A percentile compares a stretch with the other conserved stretches of the same genome.
Conservation (phyloP, 2,888 invertebrate species). For the Punctoribates punctum region DNA sequence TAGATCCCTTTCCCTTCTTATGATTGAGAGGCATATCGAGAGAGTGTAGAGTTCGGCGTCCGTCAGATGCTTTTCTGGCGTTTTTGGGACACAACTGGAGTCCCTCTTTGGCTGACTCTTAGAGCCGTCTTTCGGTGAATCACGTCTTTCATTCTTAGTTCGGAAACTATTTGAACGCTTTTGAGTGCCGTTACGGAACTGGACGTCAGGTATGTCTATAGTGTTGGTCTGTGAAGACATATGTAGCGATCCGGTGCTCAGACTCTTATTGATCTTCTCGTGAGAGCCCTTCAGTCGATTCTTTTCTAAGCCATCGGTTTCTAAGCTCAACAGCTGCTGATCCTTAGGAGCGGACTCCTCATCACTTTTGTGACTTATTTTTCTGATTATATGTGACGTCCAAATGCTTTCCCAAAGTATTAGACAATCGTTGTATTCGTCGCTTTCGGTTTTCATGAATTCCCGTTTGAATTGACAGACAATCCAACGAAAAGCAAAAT, state of each 20-base stretch:
- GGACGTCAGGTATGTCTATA: conserved; percentile 8
- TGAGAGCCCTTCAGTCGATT: not conserved
- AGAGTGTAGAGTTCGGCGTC: conserved; percentile 44
- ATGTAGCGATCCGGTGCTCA: conserved; percentile 9
- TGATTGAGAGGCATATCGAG: conserved; percentile 44
- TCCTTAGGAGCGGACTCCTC: not conserved
- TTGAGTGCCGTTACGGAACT: not conserved
- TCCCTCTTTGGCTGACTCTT: conserved; percentile 11
- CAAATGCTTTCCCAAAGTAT: conserved; percentile 45
- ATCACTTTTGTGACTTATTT: not conserved
- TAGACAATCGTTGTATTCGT: conserved; percentile 43
- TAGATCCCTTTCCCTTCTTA: conserved; percentile 44
- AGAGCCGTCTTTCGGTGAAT: not conserved
- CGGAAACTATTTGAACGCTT: conserved; percentile 21
- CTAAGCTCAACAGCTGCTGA: not conserved
- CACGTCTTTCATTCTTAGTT: conserved; percentile 1
- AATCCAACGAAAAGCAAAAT: conserved; percentile 46
- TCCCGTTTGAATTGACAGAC: conserved; percentile 46
- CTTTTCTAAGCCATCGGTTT: not conserved
- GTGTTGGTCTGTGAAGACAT: not conserved
- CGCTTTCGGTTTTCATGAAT: conserved; percentile 44
- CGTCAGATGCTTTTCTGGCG: conserved; percentile 36
- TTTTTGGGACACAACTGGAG: conserved; percentile 16
- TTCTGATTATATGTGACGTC: conserved; percentile 33
- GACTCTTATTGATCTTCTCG: conserved; percentile 29